phyloP scores from a whole-genome alignment of 2,113 vertebrate species.

The Melanocharis versteri region DNA sequence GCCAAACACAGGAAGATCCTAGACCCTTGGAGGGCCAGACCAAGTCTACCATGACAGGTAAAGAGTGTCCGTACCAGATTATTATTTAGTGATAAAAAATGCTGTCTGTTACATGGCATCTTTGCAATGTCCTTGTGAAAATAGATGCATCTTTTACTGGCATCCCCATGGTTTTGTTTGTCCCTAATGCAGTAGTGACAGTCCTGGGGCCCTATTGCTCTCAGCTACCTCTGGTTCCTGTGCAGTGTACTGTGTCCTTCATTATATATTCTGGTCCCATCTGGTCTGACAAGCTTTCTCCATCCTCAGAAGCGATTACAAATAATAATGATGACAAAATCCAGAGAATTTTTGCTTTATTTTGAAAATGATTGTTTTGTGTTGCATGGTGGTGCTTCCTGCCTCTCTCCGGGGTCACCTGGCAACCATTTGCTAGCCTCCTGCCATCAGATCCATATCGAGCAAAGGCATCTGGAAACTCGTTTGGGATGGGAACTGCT shows the following conservation, averaged over 20 bases:
- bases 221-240: conserved; percentile 18
- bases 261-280: conserved; percentile 41
- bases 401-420: neutral
- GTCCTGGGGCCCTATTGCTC: neutral
- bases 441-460: neutral
- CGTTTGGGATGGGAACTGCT: neutral
- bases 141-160: neutral
- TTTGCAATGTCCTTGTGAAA: neutral
- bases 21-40: neutral
- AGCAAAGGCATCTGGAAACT: conserved; percentile 34
- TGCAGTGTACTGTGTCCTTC: conserved; percentile 29
- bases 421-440: conserved; percentile 7
- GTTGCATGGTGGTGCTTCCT: neutral
- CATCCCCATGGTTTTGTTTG: neutral
- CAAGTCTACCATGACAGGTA: neutral
- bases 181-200: neutral
- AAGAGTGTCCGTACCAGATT: neutral
- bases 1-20: neutral
- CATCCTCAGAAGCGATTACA: conserved; percentile 18
- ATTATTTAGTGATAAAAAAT: neutral
- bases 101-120: neutral
- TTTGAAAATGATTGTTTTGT: conserved; percentile 36
- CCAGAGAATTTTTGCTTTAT: conserved; percentile 37
- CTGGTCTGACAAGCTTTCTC: conserved; percentile 34
- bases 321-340: conserved; percentile 47